Evolutionary conservation across 2,113 vertebrate genomes (phyloP), one percentile per base, ranked within the genome.

Genomic region (Crotalus helleri): DNA sequence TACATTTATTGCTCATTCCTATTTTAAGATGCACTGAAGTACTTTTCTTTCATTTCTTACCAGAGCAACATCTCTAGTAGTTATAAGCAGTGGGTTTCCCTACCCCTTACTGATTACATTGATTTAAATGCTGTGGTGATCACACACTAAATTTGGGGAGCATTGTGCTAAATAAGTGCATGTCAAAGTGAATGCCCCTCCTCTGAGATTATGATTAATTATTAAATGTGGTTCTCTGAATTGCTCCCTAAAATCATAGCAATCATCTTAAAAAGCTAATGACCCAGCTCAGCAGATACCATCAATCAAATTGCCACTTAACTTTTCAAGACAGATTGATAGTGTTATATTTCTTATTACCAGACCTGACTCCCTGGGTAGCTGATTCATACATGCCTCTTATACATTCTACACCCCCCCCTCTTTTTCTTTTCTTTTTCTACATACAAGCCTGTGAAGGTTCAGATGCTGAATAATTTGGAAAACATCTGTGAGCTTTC

Each of bases 401-500:
- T 54, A 87, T 55, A 64, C n/a, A 87, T 90, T 61, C 89, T 4
- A 64, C 15, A 19, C 23, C 17, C 57, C 11, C 11, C 46, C 15
- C n/a, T 0, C 49, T 46, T 5, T 39, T 33, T 17, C 29, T 81
- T 81, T 44, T 21, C 33, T 81, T 44, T 81, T 81, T 81, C 74
- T 21, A 81, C 33, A 49, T 61, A 51, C 39, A 90, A 87, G 90
- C 23, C 46, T 64, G 29, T 87, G 55, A 87, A 93, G 81, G 55
- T 90, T 54, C 81, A 93, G 89, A 54, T 53, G 74, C 81, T 93
- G 64, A 23, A 90, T 93, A 93, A 93, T 90, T 93, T 55, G 57
- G 74, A 93, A 93, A 93, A 93, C 92, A 93, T 93, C 92, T 93
- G 92, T 89, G 89, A 87, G 74, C 89, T 93, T 93, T 93, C 55